phyloP scores from a whole-genome alignment of 2,888 invertebrate species.

The Brassicogethes aeneus region DNA sequence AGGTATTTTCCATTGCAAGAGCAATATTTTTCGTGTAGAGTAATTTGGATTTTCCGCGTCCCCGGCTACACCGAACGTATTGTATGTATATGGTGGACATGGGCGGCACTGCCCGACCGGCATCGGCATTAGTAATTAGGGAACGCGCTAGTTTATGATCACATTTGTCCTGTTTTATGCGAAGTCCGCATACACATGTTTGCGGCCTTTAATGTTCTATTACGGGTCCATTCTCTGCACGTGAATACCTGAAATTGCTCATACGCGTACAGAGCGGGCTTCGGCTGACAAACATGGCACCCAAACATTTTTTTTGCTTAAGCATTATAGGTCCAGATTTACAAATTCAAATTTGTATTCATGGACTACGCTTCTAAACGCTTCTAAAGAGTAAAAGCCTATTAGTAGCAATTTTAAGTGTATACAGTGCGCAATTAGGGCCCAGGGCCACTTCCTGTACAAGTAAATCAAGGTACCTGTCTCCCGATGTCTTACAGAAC shows the following conservation, averaged over 20 bases:
- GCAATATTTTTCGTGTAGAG: background rate
- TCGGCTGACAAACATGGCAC: no score
- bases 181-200: conserved; percentile 15
- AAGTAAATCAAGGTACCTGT: no score
- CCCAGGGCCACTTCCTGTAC: no score
- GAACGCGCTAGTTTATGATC: conserved; percentile 19
- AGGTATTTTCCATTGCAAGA: background rate
- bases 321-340: no score
- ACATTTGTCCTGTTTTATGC: conserved; percentile 18
- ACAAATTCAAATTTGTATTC: no score
- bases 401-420: no score
- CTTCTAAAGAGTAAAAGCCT: no score
- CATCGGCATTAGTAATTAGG: conserved; percentile 19
- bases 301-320: no score
- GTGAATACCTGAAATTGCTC: conserved; percentile 3
- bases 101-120: background rate
- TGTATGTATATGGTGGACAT: background rate
- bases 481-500: no score
- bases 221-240: background rate
- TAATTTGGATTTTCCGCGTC: background rate
- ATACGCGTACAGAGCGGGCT: no score
- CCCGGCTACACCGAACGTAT: background rate
- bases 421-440: no score
- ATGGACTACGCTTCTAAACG: no score
- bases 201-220: conserved; percentile 15